Base-by-base conservation (phyloP, 2,797 vertebrate genomes). In the Fringilla coelebs region DNA sequence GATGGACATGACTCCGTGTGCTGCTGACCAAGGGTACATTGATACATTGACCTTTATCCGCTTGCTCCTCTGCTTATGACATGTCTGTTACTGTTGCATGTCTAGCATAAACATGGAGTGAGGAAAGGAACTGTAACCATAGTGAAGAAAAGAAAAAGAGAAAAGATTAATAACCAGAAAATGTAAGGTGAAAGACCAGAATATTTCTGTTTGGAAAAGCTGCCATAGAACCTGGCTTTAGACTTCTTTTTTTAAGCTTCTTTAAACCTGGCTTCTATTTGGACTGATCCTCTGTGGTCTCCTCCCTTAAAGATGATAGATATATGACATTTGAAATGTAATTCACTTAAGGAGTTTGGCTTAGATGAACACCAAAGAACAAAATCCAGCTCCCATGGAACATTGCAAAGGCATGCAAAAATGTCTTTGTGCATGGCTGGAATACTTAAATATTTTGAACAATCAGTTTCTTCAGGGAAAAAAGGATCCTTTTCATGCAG, bases 231-330 rank as follows among this genome's bases (percentile, higher is more conserved):
- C 94, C 89, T 92, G 79, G 46, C 85, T 91, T 91, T 79, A 79
- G 94, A 62, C 40, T 72, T 85, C 72, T 67, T 70, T 77, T 68
- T 90, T 82, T 66, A 86, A 73, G 55, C 52, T 89, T 80, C 79
- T 94, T 87, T 71, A 92, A 94, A 95, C 72, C 90, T 92, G 93
- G 54, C 78, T 96, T 89, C 78, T 93, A 83, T 95, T 96, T 96
- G 67, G 65, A 74, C 49, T 85, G 92, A 94, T 95, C 71, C 71
- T 90, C 78, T 93, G 65, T 83, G 84, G 89, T 94, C 93, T 95
- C 71, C 84, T 96, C 76, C 89, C 94, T 95, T 93, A 57, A 62
- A 89, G 93, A 94, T 94, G 93, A 95, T 93, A 95, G 95, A 95
- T 95, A 70, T 80, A 75, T 91, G 89, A 85, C 94, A 93, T 92